Base-by-base conservation (phyloP, 2,888 invertebrate genomes). In the Cerastoderma edule region DNA sequence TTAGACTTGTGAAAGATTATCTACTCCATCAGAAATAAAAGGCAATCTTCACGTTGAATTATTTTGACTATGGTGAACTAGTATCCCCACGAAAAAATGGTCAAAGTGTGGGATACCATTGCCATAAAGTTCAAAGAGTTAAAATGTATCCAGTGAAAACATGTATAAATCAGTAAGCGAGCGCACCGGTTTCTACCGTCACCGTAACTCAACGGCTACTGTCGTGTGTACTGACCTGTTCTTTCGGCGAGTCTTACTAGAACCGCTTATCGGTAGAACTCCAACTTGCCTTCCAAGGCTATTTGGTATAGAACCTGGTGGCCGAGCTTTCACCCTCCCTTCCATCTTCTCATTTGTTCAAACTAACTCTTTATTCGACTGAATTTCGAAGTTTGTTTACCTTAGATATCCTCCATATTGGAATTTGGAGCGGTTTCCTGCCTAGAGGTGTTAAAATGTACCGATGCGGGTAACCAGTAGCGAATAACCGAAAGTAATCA, bases 271-370 rank as follows among this genome's bases (percentile, higher is more conserved):
- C 1, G 88, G 87, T 35, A 88, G 44, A 64, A 87, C 84, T 24
- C 87, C 88, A 48, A 88, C 83, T 72, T 83, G 87, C 67, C 86
- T 74, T 44, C 88, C 88, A 22, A 89, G 69, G n/a, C 85, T 70
- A n/a, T 67, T 83, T 8, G 87, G 86, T 50, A 89, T 76, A n/a
- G 83, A 50, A 63, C 82, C 79, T 32, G 67, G 76, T 28, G 70
- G 72, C 72, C 83, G 77, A 39, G 84, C 67, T 66, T 87, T 87
- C 6, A 87, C 35, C 69, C 83, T 80, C 32, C 83, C 81, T 48
- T 87, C 86, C 86, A 87, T 87, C 8, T 32, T 78, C 19, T 32
- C 6, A 56, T 1, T 50, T 50, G 48, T 33, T 1, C 19, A 39
- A 16, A n/a, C 33, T 13, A 16, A 22, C 27, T 6, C 22, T 32